Evolutionary conservation across 2,113 vertebrate species (phyloP).

Genomic region (Argyrosomus japonicus): DNA sequence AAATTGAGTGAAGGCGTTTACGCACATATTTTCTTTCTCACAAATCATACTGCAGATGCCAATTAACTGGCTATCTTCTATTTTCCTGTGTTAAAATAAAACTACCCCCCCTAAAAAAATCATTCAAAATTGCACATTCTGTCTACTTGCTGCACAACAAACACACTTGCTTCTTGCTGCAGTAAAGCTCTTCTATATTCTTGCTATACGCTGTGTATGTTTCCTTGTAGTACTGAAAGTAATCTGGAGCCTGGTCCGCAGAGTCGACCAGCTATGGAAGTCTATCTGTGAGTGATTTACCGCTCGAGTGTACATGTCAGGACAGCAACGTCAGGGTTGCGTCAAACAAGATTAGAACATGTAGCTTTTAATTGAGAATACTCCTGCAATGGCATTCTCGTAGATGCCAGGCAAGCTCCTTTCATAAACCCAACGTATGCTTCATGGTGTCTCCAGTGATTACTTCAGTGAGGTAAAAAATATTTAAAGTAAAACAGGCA

Average conservation of each 20-base stretch:
- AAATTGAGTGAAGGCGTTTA: conserved; percentile 28
- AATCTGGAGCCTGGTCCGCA: conserved; percentile 36
- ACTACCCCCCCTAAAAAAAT: neutral
- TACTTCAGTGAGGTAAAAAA: conserved; percentile 23
- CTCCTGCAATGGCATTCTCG: conserved; percentile 19
- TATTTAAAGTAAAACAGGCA: conserved; percentile 27
- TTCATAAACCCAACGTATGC: conserved; percentile 37
- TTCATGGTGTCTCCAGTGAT: conserved; percentile 39
- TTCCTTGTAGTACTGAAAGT: conserved; percentile 25
- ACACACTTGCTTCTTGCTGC: neutral
- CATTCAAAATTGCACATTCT: neutral
- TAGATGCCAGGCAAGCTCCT: conserved; percentile 16
- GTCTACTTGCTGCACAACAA: neutral
- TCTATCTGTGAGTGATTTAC: conserved; percentile 66
- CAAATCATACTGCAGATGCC: neutral
- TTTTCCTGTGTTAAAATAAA: neutral
- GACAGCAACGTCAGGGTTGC: conserved; percentile 48
- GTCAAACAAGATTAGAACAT: conserved; percentile 69
- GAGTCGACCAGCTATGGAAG: conserved; percentile 44
- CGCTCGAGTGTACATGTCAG: conserved; percentile 68
- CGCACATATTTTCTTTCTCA: neutral
- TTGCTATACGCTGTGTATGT: conserved; percentile 6
- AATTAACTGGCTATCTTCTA: neutral
- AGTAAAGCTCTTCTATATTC: neutral
- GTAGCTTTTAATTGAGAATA: conserved; percentile 73